phyloP scores from a whole-genome alignment of 35 echinoderm and acorn worm species.

The Stichopus chloronotus region DNA sequence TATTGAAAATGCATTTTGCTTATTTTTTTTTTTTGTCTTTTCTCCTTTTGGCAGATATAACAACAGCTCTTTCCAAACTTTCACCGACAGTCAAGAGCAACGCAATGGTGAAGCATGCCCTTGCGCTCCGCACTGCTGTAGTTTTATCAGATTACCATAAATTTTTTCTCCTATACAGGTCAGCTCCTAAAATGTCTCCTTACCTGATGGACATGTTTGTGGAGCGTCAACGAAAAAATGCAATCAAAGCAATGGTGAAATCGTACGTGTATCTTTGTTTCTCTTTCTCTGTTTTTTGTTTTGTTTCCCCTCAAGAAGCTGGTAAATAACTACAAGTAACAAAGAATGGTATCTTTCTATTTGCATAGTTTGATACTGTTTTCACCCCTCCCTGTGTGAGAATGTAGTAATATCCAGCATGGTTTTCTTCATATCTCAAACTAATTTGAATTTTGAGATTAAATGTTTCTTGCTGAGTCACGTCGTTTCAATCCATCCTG shows the following conservation, averaged over 20 bases:
- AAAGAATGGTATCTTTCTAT: too few species aligned
- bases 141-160: conserved; percentile 86
- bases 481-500: too few species aligned
- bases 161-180: conserved; percentile 91
- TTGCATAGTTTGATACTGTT: too few species aligned
- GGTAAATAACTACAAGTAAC: background rate
- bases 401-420: too few species aligned
- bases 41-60: conserved; percentile 66
- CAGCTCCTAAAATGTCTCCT: conserved; percentile 80
- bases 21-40: background rate
- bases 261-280: conserved; percentile 84
- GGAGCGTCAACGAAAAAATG: conserved; percentile 80
- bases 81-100: conserved; percentile 61
- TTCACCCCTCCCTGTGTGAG: too few species aligned
- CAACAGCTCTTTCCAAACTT: conserved; percentile 74
- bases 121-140: conserved; percentile 85
- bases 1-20: background rate
- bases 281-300: conserved; percentile 13
- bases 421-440: too few species aligned
- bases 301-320: background rate
- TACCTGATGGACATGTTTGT: conserved; percentile 97
- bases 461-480: too few species aligned
- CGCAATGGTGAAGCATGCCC: conserved; percentile 81
- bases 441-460: too few species aligned
- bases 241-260: conserved; percentile 78